Conservation (phyloP, 1,140 invertebrate species). For the Hesperophylax magnus region DNA sequence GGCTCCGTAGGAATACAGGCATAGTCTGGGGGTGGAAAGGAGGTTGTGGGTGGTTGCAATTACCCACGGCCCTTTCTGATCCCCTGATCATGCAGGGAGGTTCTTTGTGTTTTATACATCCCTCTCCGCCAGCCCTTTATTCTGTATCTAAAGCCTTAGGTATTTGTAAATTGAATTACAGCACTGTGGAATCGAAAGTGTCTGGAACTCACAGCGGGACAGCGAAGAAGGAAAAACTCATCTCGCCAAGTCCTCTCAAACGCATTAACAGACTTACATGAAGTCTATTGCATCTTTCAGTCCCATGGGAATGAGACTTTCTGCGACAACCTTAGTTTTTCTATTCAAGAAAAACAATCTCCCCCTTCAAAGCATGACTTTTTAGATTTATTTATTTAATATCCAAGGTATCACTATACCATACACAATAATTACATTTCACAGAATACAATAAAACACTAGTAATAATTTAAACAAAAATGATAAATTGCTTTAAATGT, state of each 20-base stretch:
- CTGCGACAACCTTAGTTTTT: not conserved
- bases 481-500: too few relatives aligned
- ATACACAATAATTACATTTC: too few relatives aligned
- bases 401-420: too few relatives aligned
- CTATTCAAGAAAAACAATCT: too few relatives aligned
- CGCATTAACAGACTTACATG: not conserved
- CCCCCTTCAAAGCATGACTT: too few relatives aligned
- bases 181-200: constrained; percentile 43
- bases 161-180: constrained; percentile 50
- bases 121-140: constrained; percentile 12
- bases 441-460: too few relatives aligned
- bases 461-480: too few relatives aligned
- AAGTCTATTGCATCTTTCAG: not conserved
- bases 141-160: constrained; percentile 13
- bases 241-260: not conserved
- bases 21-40: constrained; percentile 20
- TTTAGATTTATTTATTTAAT: too few relatives aligned
- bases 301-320: not conserved
- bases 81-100: constrained; percentile 16
- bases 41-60: constrained; percentile 30
- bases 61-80: constrained; percentile 15
- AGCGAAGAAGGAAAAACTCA: not conserved
- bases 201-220: constrained; percentile 6
- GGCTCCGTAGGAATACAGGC: constrained; percentile 21
- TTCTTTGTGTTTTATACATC: constrained; percentile 26